Conservation (phyloP, 2,888 invertebrate genomes). For the Sabatieria punctata region DNA sequence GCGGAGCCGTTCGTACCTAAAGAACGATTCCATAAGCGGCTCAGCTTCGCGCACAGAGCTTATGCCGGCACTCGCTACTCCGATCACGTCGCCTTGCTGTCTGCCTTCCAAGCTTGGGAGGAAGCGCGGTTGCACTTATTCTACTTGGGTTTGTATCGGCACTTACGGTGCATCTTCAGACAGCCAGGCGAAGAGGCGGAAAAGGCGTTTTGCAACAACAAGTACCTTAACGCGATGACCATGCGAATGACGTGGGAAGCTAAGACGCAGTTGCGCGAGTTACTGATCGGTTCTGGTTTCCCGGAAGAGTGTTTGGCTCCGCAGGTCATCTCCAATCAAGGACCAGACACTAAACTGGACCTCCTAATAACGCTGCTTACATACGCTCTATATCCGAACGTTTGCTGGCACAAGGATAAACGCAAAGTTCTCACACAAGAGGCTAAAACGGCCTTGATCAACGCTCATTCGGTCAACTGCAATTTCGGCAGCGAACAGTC, state of each 20-base stretch:
- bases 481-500: slow-evolving; percentile 51
- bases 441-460: slow-evolving; percentile 78
- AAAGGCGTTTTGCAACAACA: slow-evolving; percentile 68
- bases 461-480: slow-evolving; percentile 90
- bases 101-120: slow-evolving; percentile 60
- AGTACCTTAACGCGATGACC: slow-evolving; percentile 70
- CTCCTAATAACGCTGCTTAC: slow-evolving; percentile 40
- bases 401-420: slow-evolving; percentile 84
- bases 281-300: slow-evolving; percentile 59
- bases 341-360: slow-evolving; percentile 61
- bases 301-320: slow-evolving; percentile 67
- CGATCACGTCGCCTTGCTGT: slow-evolving; percentile 85
- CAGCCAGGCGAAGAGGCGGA: slow-evolving; percentile 47
- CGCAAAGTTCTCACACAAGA: slow-evolving; percentile 86
- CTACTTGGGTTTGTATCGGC: neutral
- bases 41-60: slow-evolving; percentile 65
- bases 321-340: slow-evolving; percentile 53
- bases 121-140: slow-evolving; percentile 37
- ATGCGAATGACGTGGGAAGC: slow-evolving; percentile 81
- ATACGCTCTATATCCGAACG: slow-evolving; percentile 87
- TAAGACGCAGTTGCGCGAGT: slow-evolving; percentile 53
- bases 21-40: slow-evolving; percentile 45
- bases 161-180: too few relatives aligned
- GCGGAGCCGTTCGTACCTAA: slow-evolving; percentile 66
- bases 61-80: slow-evolving; percentile 70